Percentiles rank a stretch among this genome's conserved stretches.
phyloP scores from a whole-genome alignment of 2,113 vertebrate genomes.

The Mandrillus leucophaeus region DNA sequence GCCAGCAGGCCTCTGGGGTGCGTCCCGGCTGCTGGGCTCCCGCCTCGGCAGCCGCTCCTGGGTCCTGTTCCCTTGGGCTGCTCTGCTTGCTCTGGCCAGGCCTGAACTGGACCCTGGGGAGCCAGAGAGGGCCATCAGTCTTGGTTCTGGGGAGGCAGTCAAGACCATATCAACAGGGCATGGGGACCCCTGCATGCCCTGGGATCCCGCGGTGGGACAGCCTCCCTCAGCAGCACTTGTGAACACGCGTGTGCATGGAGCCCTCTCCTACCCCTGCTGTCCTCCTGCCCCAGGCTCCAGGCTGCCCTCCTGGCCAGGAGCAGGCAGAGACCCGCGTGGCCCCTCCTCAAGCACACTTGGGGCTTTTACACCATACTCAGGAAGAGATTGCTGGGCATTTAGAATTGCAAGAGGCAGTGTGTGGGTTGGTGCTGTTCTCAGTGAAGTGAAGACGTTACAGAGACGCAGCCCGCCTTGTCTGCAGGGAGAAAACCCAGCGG shows the following conservation, averaged over 20 bases:
- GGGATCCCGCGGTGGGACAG: too few species aligned
- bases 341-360: background rate
- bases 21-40: background rate
- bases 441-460: background rate
- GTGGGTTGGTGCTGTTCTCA: background rate
- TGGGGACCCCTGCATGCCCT: too few species aligned
- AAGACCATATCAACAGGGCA: background rate
- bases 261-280: background rate
- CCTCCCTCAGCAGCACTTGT: background rate
- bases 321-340: background rate
- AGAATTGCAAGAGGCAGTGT: background rate
- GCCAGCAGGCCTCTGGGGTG: background rate
- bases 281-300: background rate
- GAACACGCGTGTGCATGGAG: background rate
- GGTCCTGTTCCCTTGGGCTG: too few species aligned
- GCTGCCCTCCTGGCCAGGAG: background rate
- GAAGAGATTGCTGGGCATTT: background rate
- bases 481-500: background rate
- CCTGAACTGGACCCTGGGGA: background rate
- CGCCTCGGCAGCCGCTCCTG: background rate
- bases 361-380: background rate
- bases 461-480: rapidly evolving
- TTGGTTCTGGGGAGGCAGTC: rapidly evolving
- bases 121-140: background rate
- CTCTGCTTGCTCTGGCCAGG: background rate